These are phyloP conservation scores for Pionites leucogaster DNA, from an alignment of 2,113 vertebrate genomes.

Conservation along the genomic window DNA sequence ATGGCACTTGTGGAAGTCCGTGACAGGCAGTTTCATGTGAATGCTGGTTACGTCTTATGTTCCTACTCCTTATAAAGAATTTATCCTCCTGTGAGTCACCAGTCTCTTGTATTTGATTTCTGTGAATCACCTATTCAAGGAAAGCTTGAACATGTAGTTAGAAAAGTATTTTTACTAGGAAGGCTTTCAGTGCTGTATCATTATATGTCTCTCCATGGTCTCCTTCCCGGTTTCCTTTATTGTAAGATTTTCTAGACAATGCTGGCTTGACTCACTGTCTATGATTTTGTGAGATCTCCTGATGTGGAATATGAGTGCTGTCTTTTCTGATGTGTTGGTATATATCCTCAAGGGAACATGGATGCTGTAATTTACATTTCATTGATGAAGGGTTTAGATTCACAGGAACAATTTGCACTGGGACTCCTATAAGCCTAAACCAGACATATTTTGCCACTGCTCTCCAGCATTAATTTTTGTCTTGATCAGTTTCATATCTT, in stretches of 20 bases:
- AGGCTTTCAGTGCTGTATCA: not conserved
- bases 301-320: slow-evolving; percentile 1
- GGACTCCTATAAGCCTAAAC: slow-evolving; percentile 69
- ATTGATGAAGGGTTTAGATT: slow-evolving; percentile 80
- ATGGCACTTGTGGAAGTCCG: not conserved
- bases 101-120: not conserved
- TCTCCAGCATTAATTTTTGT: slow-evolving; percentile 70
- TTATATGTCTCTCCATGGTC: not conserved
- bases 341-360: slow-evolving; percentile 47
- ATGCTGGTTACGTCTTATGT: not conserved
- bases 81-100: not conserved
- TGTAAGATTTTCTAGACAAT: not conserved
- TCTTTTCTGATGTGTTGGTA: slow-evolving; percentile 24
- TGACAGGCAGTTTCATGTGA: not conserved
- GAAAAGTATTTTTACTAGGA: not conserved
- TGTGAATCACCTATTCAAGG: not conserved
- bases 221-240: not conserved
- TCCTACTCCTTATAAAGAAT: not conserved
- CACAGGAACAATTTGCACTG: slow-evolving; percentile 77
- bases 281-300: slow-evolving; percentile 18
- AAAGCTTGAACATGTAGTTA: not conserved
- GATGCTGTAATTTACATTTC: slow-evolving; percentile 78
- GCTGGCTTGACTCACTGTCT: not conserved
- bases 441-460: slow-evolving; percentile 64
- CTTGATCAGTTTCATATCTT: slow-evolving; percentile 69